phyloP scores from a whole-genome alignment of 2,888 invertebrate species.

The Aphidoletes aphidimyza region DNA sequence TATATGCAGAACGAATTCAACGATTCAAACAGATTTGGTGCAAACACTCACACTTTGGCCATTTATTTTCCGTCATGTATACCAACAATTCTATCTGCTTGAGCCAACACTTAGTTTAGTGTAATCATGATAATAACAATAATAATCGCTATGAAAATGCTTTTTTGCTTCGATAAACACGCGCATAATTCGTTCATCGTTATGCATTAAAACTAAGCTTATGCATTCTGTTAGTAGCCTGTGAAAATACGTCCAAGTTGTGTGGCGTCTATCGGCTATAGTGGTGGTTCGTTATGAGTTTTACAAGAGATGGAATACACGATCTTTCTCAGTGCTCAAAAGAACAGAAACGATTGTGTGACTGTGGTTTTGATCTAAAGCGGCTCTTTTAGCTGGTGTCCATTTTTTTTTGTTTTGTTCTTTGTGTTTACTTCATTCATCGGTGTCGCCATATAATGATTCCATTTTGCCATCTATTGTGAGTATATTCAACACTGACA shows the following conservation, averaged over 20 bases:
- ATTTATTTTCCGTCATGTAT: too few species aligned
- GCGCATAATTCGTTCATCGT: conserved; percentile 38
- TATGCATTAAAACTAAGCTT: conserved; percentile 25
- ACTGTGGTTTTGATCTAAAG: too few species aligned
- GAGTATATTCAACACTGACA: background rate
- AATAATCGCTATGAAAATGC: conserved; percentile 35
- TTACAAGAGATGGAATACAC: too few species aligned
- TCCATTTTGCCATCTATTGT: too few species aligned
- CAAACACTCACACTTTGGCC: background rate
- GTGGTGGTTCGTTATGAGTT: too few species aligned
- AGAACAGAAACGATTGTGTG: too few species aligned
- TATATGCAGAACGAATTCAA: background rate
- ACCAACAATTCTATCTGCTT: background rate
- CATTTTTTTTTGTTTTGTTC: background rate
- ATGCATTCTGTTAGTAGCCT: background rate
- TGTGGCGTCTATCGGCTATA: background rate
- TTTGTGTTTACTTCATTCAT: background rate
- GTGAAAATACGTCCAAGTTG: background rate
- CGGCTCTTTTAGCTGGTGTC: too few species aligned
- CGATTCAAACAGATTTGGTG: conserved; percentile 38
- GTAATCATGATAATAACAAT: conserved; percentile 31
- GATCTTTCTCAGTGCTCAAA: too few species aligned
- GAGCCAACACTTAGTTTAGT: conserved; percentile 14
- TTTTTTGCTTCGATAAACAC: conserved; percentile 47
- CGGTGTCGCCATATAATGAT: conserved; percentile 27